These are phyloP conservation scores for Amphipoea oculea DNA, from an alignment of 2,888 invertebrate genomes.

Conservation along the genomic window DNA sequence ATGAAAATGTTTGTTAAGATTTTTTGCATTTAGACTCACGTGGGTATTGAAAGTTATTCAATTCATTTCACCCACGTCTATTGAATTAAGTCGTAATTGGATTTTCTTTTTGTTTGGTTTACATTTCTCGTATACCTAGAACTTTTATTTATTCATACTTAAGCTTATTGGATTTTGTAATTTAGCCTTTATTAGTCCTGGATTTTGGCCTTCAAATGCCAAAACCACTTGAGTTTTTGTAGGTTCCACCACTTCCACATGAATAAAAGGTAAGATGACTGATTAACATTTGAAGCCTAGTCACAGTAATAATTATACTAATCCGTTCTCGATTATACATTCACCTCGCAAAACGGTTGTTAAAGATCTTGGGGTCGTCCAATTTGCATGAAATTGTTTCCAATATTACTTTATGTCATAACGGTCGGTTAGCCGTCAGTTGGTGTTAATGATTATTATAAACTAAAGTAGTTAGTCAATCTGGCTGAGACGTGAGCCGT, in stretches of 20 bases:
- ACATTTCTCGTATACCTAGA: neutral
- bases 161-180: neutral
- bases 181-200: neutral
- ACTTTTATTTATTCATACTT: neutral
- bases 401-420: slow-evolving; percentile 44
- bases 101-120: slow-evolving; percentile 32
- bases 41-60: slow-evolving; percentile 27
- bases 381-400: slow-evolving; percentile 62
- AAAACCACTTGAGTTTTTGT: slow-evolving; percentile 19
- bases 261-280: slow-evolving; percentile 22
- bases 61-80: slow-evolving; percentile 35
- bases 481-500: neutral
- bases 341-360: slow-evolving; percentile 54
- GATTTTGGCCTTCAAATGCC: slow-evolving; percentile 1
- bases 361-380: slow-evolving; percentile 43
- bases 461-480: slow-evolving; percentile 13
- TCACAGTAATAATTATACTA: slow-evolving; percentile 43
- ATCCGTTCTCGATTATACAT: slow-evolving; percentile 56
- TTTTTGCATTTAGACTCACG: slow-evolving; percentile 26
- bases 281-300: slow-evolving; percentile 27
- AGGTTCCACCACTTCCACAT: neutral
- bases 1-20: slow-evolving; percentile 31
- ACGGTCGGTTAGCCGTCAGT: slow-evolving; percentile 12
- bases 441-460: slow-evolving; percentile 17
- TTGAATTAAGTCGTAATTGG: slow-evolving; percentile 23